Conservation (phyloP, 1,140 invertebrate genomes). For the Bombyx mandarina region DNA sequence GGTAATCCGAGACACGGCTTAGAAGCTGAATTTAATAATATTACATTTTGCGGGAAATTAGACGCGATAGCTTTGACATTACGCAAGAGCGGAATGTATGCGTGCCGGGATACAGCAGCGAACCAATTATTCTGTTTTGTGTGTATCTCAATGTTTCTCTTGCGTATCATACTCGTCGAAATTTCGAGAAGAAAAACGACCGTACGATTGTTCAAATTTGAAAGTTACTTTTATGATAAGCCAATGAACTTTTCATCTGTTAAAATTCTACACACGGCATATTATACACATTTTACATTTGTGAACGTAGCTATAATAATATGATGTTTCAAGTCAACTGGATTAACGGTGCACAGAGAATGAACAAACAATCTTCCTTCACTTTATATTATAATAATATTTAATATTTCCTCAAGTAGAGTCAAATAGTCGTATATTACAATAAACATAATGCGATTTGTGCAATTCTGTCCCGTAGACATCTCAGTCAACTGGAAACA, state of each 20-base stretch:
- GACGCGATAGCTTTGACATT: conserved; percentile 26
- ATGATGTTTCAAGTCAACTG: neutral
- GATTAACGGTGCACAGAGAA: neutral
- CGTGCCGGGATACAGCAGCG: conserved; percentile 10
- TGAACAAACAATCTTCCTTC: too few relatives aligned
- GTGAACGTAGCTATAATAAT: neutral
- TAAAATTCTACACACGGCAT: neutral
- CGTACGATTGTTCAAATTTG: too few relatives aligned
- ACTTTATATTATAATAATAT: too few relatives aligned
- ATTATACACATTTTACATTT: neutral
- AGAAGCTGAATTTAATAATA: conserved; percentile 47
- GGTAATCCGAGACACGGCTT: conserved; percentile 25
- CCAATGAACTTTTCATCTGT: too few relatives aligned
- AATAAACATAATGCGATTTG: too few relatives aligned
- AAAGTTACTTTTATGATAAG: too few relatives aligned
- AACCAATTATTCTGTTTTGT: conserved; percentile 5
- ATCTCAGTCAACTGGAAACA: too few relatives aligned
- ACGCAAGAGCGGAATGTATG: conserved; percentile 4
- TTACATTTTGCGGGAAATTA: conserved; percentile 31
- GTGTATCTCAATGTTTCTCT: neutral
- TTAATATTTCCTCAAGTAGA: too few relatives aligned
- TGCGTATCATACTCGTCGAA: too few relatives aligned
- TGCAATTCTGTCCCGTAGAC: too few relatives aligned
- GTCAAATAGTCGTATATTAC: too few relatives aligned
- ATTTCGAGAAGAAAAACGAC: too few relatives aligned